Evolutionary conservation across 2,797 vertebrate species (phyloP).

Genomic region (Microcaecilia unicolor): DNA sequence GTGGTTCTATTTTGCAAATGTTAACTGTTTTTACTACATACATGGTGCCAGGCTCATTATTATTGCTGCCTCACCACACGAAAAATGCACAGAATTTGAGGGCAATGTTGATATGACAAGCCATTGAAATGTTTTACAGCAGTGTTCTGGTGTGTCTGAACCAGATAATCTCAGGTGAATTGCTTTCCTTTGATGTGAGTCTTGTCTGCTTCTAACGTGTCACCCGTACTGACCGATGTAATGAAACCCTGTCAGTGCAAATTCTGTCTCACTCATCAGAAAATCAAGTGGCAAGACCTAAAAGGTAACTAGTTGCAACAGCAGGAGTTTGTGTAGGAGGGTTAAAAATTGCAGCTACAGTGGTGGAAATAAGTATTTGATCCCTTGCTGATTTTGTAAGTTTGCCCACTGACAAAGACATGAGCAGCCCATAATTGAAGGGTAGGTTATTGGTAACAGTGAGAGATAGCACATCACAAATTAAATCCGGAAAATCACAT

Average conservation of each 20-base stretch:
- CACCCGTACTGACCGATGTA: slow-evolving; percentile 14
- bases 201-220: slow-evolving; percentile 6
- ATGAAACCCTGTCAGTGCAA: slow-evolving; percentile 6
- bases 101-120: background rate
- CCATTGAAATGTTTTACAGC: background rate
- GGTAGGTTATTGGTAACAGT: too few species aligned
- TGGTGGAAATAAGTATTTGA: too few species aligned
- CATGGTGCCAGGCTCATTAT: too few species aligned
- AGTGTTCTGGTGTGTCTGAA: slow-evolving; percentile 10
- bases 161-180: slow-evolving; percentile 24
- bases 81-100: background rate
- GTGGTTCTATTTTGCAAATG: too few species aligned
- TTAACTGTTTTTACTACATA: too few species aligned
- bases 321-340: slow-evolving; percentile 12
- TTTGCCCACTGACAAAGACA: too few species aligned
- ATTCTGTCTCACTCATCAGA: slow-evolving; percentile 17
- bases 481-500: too few species aligned
- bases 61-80: too few species aligned
- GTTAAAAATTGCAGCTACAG: background rate
- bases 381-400: too few species aligned
- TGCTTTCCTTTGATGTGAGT: slow-evolving; percentile 12
- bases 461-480: too few species aligned
- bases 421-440: too few species aligned
- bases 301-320: slow-evolving; percentile 4
- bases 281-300: slow-evolving; percentile 20